Evolutionary conservation across 2,113 vertebrate species (phyloP), one percentile per base, ranked within the genome.

Genomic region (Noctilio leporinus): DNA sequence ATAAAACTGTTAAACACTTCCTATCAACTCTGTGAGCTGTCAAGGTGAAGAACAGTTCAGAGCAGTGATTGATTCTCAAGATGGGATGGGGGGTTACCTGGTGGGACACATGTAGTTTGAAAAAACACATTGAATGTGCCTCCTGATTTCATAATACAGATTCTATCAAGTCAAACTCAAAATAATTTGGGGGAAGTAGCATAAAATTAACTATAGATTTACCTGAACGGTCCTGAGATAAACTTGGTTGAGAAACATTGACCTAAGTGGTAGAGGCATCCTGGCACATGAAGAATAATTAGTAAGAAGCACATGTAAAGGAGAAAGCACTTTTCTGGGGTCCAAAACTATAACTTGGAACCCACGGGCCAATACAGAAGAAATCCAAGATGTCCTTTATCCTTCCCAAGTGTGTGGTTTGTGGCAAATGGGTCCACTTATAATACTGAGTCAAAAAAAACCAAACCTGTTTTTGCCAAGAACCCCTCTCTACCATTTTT

Each of bases 371-470:
- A 55, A 5, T 59, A 22, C 35, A 57, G 47, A 77, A 88, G 86
- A 92, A 92, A 92, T 15, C 33, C 9, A 24, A 83, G 57, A 33
- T 16, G 5, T 43, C 38, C 20, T 5, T 51, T 70, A 76, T 73
- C 6, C 9, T 77, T 59, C 30, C 86, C 4, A 22, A n/a, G 40
- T 45, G 33, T 43, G 3, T 73, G 43, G 1, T 17, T 84, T 87
- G n/a, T 35, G 75, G n/a, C 45, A 95, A 94, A 30, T 62, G 72
- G 45, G 10, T 91, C 35, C 20, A 69, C 8, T 89, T 89, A 84
- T 69, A 94, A 89, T 89, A 82, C 9, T 14, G 80, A 93, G 20
- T 72, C 82, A 53, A 96, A 96, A 89, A 22, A 93, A 88, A 19
- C 45, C 84, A 57, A 93, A 83, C 26, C 35, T 40, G 2, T 24